Conservation (phyloP, 2,113 vertebrate genomes). For the Hippocampus mohnikei region DNA sequence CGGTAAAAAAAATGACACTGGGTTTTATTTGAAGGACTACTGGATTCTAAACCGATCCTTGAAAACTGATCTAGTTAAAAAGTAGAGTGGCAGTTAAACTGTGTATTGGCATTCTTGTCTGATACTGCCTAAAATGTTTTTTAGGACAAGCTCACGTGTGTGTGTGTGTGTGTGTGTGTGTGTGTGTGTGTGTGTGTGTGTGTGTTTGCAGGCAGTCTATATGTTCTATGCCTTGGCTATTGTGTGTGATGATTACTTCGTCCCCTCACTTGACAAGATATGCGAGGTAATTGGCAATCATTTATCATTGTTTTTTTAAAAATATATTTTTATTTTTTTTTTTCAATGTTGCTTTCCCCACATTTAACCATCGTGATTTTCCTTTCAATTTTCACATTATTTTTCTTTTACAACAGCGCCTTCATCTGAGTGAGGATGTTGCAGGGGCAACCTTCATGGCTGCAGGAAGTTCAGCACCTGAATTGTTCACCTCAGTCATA, state of each 20-base stretch:
- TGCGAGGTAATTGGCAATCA: constrained; percentile 79
- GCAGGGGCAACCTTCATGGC: constrained; percentile 98
- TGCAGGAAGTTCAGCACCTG: constrained; percentile 94
- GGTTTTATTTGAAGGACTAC: no score
- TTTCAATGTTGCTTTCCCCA: neutral
- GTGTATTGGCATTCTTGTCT: no score
- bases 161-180: no score
- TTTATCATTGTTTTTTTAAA: neutral
- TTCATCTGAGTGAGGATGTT: constrained; percentile 94
- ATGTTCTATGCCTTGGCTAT: constrained; percentile 97
- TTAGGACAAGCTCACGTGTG: no score
- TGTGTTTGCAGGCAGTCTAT: constrained; percentile 84
- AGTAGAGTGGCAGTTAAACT: no score
- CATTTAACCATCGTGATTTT: neutral
- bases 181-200: neutral
- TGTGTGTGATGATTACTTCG: constrained; percentile 97
- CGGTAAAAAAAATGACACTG: no score
- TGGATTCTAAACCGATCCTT: no score
- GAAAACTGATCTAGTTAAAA: no score
- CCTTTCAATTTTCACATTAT: neutral
- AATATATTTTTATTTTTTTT: neutral
- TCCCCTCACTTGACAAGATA: constrained; percentile 93
- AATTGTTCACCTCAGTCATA: constrained; percentile 97
- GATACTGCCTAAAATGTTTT: no score
- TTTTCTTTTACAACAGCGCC: constrained; percentile 69